A percentile compares a stretch with the other conserved stretches of the same genome.
phyloP scores from a whole-genome alignment of 2,888 invertebrate species.

The Callyntrura guangdongensis region DNA sequence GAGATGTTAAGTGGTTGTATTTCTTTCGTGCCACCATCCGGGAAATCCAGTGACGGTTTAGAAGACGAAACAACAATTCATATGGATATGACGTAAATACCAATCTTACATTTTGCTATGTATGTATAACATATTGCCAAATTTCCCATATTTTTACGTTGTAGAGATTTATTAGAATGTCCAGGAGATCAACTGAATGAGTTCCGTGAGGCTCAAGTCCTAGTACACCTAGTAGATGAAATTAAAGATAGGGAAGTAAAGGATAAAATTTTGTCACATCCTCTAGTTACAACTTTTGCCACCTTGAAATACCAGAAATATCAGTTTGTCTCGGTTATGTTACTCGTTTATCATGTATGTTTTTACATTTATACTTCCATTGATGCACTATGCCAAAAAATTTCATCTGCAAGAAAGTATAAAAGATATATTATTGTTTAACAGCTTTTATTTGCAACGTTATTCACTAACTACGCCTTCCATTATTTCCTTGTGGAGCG shows the following conservation, averaged over 20 bases:
- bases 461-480: slow-evolving; percentile 71
- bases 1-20: slow-evolving; percentile 72
- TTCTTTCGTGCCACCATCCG: slow-evolving; percentile 47
- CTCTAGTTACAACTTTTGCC: slow-evolving; percentile 65
- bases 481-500: slow-evolving; percentile 63
- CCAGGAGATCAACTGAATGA: slow-evolving; percentile 59
- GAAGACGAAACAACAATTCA: slow-evolving; percentile 72
- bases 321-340: slow-evolving; percentile 70
- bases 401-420: too few relatives aligned
- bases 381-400: too few relatives aligned
- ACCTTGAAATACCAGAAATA: slow-evolving; percentile 76
- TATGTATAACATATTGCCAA: background rate
- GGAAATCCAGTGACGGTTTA: slow-evolving; percentile 40
- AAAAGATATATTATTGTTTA: slow-evolving; percentile 23
- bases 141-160: slow-evolving; percentile 26
- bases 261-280: slow-evolving; percentile 69
- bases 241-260: slow-evolving; percentile 71
- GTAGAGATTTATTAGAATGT: slow-evolving; percentile 67
- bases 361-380: too few relatives aligned
- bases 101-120: background rate
- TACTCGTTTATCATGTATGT: slow-evolving; percentile 70
- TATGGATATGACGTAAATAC: slow-evolving; percentile 64
- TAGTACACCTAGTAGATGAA: slow-evolving; percentile 68
- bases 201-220: slow-evolving; percentile 71
- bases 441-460: slow-evolving; percentile 67